phyloP scores from a whole-genome alignment of 2,888 invertebrate genomes.

The Chloroclysta siterata region DNA sequence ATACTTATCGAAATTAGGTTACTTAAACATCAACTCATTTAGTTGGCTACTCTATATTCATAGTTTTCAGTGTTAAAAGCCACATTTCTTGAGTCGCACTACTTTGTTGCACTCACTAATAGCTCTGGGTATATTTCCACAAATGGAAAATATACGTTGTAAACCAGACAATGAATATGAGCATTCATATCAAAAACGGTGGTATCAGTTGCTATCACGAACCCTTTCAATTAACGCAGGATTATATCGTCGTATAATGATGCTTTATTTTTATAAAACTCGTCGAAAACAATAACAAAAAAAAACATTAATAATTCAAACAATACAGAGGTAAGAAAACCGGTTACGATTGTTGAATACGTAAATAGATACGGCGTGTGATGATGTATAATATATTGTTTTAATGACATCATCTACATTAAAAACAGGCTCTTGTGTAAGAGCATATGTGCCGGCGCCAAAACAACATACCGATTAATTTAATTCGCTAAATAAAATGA shows the following conservation, averaged over 20 bases:
- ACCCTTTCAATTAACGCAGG: conserved; percentile 9
- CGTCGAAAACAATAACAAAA: conserved; percentile 45
- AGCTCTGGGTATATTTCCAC: conserved; percentile 21
- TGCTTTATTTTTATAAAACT: conserved; percentile 19
- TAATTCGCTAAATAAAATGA: conserved; percentile 42
- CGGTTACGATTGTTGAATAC: conserved; percentile 51
- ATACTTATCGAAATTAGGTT: background rate
- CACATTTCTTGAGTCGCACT: conserved; percentile 1
- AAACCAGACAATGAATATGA: background rate
- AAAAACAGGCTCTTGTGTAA: conserved; percentile 44
- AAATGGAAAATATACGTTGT: conserved; percentile 16
- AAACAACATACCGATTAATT: conserved; percentile 42
- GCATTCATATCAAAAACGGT: conserved; percentile 11
- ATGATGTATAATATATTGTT: conserved; percentile 42
- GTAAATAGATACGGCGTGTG: conserved; percentile 47
- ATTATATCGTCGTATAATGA: background rate
- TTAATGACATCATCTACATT: conserved; percentile 60
- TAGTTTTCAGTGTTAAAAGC: conserved; percentile 5
- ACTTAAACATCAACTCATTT: background rate
- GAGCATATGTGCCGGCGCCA: conserved; percentile 33
- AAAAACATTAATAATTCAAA: conserved; percentile 49
- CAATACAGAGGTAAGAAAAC: conserved; percentile 49
- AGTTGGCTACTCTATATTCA: background rate
- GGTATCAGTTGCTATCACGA: conserved; percentile 14
- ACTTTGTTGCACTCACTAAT: conserved; percentile 9